Evolutionary conservation across 2,888 invertebrate genomes (phyloP), one percentile per base, ranked within the genome.

Genomic region (Galeopsomyia nigrocyanea): DNA sequence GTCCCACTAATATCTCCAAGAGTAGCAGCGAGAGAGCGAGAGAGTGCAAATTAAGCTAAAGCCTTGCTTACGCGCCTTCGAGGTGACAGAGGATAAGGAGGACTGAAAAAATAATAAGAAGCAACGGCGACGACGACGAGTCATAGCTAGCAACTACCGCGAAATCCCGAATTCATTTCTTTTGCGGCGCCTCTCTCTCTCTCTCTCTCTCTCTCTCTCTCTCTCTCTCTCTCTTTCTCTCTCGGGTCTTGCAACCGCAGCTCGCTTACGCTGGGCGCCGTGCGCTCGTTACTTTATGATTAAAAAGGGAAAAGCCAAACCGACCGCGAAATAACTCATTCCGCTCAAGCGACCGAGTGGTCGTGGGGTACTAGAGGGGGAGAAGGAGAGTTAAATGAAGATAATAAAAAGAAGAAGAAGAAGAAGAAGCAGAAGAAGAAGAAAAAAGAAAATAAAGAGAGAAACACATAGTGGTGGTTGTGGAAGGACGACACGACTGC

Each of bases 31-130:
- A 53, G 39, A 22, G 7, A 53, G 51, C 55, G 49, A 73, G 77
- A 78, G 77, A 80, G 81, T 82, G 82, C 78, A 80, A 80, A 82
- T 82, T 77, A 76, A 77, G 78, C 77, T 75, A 74, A 74, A 74
- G 74, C 75, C 68, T 56, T 71, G 73, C 75, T 79, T 78, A 78
- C 61, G 22, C 49, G 46, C 57, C 16, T 26, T 5, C 22, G 57
- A 57, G 49, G 19, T 47, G 19, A n/a, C 26, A 14, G 16, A 61
- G 78, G 78, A n/a, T 39, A 51, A 16, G 39, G 19, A 9, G 51
- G 2, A 10, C 19, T 10, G 14, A 14, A n/a, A 56, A 68, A 69
- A 69, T 69, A 63, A 79, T 39, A 3, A 39, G 39, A 39, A 39
- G 39, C 39, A 10, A 39, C 31, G 31, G 7, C n/a, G n/a, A 79